phyloP scores from a whole-genome alignment of 2,888 invertebrate species.

The Embidobia sp. region DNA sequence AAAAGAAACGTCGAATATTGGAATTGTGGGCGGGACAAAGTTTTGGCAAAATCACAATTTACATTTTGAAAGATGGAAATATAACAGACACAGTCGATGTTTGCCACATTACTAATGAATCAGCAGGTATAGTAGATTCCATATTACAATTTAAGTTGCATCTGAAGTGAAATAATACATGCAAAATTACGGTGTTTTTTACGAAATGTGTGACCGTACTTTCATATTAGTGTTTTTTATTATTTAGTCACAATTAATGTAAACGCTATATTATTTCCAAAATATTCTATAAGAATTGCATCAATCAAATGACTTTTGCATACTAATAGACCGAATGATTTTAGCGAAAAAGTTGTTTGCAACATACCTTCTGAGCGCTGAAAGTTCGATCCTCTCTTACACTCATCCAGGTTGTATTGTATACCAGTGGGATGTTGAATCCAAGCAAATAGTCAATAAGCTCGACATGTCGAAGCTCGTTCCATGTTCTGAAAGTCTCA shows the following conservation, averaged over 20 bases:
- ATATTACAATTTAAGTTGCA: neutral
- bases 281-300: too few relatives aligned
- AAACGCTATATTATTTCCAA: neutral
- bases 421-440: constrained; percentile 91
- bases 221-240: too few relatives aligned
- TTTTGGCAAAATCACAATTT: constrained; percentile 90
- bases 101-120: constrained; percentile 85
- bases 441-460: constrained; percentile 87
- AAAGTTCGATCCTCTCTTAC: constrained; percentile 88
- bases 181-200: too few relatives aligned
- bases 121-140: constrained; percentile 81
- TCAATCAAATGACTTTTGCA: too few relatives aligned
- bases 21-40: constrained; percentile 96
- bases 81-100: constrained; percentile 84
- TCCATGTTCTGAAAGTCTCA: constrained; percentile 95
- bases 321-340: too few relatives aligned
- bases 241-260: too few relatives aligned
- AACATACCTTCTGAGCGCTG: constrained; percentile 86
- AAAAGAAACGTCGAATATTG: constrained; percentile 80
- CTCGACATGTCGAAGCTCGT: constrained; percentile 95
- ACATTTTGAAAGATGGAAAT: constrained; percentile 85
- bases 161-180: too few relatives aligned
- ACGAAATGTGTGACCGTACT: too few relatives aligned
- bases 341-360: constrained; percentile 86
- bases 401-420: constrained; percentile 93